Base-by-base conservation (phyloP, 2,888 invertebrate genomes). In the Eurois occulta region DNA sequence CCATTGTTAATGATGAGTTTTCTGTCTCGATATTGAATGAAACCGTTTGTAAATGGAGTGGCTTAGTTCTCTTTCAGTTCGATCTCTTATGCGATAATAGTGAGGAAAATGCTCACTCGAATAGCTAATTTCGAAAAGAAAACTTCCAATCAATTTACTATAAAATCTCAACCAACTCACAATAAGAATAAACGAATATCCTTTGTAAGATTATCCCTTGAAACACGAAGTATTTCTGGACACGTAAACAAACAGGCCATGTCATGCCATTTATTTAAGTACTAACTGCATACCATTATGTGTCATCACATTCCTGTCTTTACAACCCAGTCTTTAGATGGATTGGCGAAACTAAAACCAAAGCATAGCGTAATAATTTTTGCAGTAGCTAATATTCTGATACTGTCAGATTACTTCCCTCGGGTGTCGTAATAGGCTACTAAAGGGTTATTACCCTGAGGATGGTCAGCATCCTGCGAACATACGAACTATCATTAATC, bases 371-470 rank as follows among this genome's bases (percentile, higher is more conserved):
- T 21, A 58, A 71, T 24, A n/a, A 69, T 55, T 85, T 76, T 65
- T 65, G 16, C 43, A 13, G 28, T 43, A 52, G 48, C 35, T 72
- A 55, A 76, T 85, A 66, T 70, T 64, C 65, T 72, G 46, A 81
- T 85, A 77, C 60, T 38, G 67, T 32, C 68, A 58, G 72, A 41
- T 46, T 60, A 24, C 46, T 67, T 73, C 83, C 86, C 86, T 28
- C 48, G 72, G 48, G 86, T 55, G 41, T 76, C 58, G 58, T 81
- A 85, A 81, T 52, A 66, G 35, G 64, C 70, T 83, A 81, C 82
- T 85, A 73, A 85, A 85, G 58, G 72, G 62, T 77, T 77, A 83
- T 85, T 81, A 85, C 77, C 52, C 60, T 16, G 62, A 72, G 58
- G 70, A 67, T 78, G 79, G 79, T 38, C 72, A 77, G 77, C n/a